Conservation (phyloP, 2,113 vertebrate species). For the Corythaeola cristata region DNA sequence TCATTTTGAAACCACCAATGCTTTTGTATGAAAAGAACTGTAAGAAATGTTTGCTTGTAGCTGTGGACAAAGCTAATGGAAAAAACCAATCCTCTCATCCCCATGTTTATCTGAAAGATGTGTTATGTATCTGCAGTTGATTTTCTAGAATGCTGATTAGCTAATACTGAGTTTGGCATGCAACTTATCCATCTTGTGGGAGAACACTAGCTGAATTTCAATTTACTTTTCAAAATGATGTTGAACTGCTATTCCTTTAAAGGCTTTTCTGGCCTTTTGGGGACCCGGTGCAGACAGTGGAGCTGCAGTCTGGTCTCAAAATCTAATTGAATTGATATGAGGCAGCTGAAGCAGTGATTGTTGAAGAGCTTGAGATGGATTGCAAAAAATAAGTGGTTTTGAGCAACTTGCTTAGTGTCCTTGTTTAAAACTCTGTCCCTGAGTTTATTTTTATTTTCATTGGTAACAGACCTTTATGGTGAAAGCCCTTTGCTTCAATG, state of each 20-base stretch:
- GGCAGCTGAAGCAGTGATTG: not conserved
- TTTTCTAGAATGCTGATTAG: slow-evolving; percentile 59
- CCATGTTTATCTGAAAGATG: slow-evolving; percentile 39
- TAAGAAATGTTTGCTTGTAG: not conserved
- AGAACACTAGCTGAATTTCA: slow-evolving; percentile 56
- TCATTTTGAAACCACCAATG: not conserved
- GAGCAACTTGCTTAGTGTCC: not conserved
- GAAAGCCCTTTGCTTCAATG: not conserved
- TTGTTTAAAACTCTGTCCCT: not conserved
- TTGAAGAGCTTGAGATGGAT: slow-evolving; percentile 30
- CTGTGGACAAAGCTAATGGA: slow-evolving; percentile 36
- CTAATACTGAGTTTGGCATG: slow-evolving; percentile 56
- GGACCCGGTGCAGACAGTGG: slow-evolving; percentile 25
- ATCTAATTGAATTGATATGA: slow-evolving; percentile 27
- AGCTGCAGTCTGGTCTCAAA: slow-evolving; percentile 48
- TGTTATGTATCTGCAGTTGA: slow-evolving; percentile 49
- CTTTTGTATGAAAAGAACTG: not conserved
- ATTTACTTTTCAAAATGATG: slow-evolving; percentile 38
- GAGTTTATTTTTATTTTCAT: not conserved
- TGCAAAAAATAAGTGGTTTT: not conserved
- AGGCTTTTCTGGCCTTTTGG: slow-evolving; percentile 31
- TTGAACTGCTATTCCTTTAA: slow-evolving; percentile 42
- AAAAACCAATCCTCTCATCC: slow-evolving; percentile 20
- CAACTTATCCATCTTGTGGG: slow-evolving; percentile 9
- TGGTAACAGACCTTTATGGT: not conserved